phyloP scores from a whole-genome alignment of 2,888 invertebrate genomes.

The Microplitis deprimator region DNA sequence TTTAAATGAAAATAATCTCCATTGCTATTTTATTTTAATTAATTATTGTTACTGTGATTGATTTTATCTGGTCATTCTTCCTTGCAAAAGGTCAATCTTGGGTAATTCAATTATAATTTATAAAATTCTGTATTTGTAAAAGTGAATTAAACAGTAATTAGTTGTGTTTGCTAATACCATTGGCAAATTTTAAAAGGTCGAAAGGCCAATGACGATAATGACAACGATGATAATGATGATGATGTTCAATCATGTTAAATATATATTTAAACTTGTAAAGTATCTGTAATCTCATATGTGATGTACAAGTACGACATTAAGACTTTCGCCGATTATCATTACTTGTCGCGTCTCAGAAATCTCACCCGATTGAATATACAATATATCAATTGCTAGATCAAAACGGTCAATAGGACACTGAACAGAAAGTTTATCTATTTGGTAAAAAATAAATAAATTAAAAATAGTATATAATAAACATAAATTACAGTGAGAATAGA shows the following conservation, averaged over 20 bases:
- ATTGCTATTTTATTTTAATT: neutral
- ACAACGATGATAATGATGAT: constrained; percentile 12
- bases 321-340: constrained; percentile 21
- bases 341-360: constrained; percentile 19
- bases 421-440: neutral
- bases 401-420: neutral
- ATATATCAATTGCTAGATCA: neutral
- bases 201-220: neutral
- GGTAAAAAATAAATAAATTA: neutral
- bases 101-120: neutral
- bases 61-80: neutral
- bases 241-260: constrained; percentile 14
- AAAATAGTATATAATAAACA: neutral
- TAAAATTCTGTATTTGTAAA: neutral
- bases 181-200: constrained; percentile 24
- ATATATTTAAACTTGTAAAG: neutral
- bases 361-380: constrained; percentile 11
- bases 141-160: neutral
- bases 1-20: neutral
- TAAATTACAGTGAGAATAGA: neutral
- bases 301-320: neutral
- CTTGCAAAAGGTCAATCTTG: constrained; percentile 13
- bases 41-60: neutral
- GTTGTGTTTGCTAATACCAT: constrained; percentile 11
- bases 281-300: neutral